Percentiles rank a stretch among this genome's conserved stretches.
phyloP scores from a whole-genome alignment of 2,113 vertebrate species.

The Todiramphus saurophagus region DNA sequence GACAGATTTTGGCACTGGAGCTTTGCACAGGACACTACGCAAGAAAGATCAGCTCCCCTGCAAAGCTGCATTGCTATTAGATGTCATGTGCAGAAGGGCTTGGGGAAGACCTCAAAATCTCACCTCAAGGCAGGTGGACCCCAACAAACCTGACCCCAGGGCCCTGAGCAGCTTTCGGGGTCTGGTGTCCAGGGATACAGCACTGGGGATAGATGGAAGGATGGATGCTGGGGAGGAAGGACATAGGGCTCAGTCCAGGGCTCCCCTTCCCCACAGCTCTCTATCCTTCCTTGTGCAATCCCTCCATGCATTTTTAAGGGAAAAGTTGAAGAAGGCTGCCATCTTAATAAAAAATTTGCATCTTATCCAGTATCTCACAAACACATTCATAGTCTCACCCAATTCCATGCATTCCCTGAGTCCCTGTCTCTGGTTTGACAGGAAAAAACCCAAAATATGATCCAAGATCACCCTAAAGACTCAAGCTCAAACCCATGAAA shows the following conservation, averaged over 20 bases:
- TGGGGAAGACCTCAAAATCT: neutral
- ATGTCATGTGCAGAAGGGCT: neutral
- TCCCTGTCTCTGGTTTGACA: neutral
- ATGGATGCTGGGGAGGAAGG: neutral
- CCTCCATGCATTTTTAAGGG: neutral
- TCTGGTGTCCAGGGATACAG: neutral
- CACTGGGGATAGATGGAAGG: neutral
- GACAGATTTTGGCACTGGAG: rapidly evolving
- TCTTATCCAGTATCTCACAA: neutral
- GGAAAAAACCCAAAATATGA: neutral
- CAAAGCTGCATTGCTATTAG: neutral
- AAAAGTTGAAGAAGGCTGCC: neutral
- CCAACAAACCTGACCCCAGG: rapidly evolving
- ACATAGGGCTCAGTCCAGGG: neutral
- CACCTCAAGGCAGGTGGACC: neutral
- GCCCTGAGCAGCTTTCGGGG: neutral
- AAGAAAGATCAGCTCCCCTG: neutral
- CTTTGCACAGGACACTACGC: neutral
- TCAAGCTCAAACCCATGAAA: neutral
- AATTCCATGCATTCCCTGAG: neutral
- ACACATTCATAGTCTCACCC: rapidly evolving
- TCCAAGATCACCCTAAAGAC: neutral
- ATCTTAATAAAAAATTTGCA: neutral
- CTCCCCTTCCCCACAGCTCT: neutral
- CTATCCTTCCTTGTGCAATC: neutral